phyloP scores from a whole-genome alignment of 2,113 vertebrate genomes.

The Chionodraco myersi region DNA sequence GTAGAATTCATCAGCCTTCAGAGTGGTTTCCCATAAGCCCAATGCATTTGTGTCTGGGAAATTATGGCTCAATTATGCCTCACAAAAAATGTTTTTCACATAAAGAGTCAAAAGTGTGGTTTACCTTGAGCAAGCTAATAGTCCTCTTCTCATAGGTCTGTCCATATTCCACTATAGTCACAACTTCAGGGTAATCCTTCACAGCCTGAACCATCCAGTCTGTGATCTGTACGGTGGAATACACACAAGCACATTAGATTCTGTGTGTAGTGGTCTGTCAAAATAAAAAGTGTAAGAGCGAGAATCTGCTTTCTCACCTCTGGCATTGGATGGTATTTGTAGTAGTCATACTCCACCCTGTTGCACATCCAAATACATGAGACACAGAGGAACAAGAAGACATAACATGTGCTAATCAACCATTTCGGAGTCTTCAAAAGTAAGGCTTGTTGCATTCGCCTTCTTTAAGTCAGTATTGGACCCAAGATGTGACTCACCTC shows the following conservation, averaged over 20 bases:
- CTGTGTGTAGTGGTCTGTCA: not conserved
- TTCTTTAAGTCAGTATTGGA: not conserved
- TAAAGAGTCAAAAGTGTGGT: no score
- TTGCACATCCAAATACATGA: not conserved
- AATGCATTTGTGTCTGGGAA: no score
- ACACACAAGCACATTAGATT: not conserved
- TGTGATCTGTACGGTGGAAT: slow-evolving; percentile 80
- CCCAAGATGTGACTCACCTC: slow-evolving; percentile 39
- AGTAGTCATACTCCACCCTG: slow-evolving; percentile 72
- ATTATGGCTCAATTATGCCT: no score
- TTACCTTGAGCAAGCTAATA: slow-evolving; percentile 87
- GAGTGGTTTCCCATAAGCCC: no score
- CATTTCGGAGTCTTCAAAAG: not conserved
- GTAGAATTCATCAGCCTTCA: no score
- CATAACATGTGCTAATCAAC: not conserved
- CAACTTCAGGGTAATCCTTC: slow-evolving; percentile 77
- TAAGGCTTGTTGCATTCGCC: not conserved
- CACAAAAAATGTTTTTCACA: no score
- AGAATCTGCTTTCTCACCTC: slow-evolving; percentile 59
- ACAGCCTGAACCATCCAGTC: slow-evolving; percentile 84
- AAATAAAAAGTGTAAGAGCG: not conserved
- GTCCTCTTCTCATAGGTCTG: slow-evolving; percentile 80
- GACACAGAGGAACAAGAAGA: not conserved
- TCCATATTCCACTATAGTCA: slow-evolving; percentile 82
- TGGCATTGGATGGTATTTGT: slow-evolving; percentile 69